Percentiles rank a stretch among this genome's conserved stretches.
phyloP scores from a whole-genome alignment of 2,888 invertebrate species.

The Pecten maximus region DNA sequence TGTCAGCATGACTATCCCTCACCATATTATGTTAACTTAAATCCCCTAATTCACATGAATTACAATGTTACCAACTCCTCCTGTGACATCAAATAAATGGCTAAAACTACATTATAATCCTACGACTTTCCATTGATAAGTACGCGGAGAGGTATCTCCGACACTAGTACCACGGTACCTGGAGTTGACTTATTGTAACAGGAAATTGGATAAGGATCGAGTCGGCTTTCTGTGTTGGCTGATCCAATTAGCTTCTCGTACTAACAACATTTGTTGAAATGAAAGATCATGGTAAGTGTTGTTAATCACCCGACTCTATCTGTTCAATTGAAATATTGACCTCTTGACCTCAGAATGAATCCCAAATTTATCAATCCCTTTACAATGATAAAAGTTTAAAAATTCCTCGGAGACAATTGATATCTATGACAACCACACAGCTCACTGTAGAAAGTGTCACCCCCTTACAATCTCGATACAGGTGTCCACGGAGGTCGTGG shows the following conservation, averaged over 20 bases:
- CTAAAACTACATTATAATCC: background rate
- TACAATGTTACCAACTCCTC: background rate
- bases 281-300: background rate
- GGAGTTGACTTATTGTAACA: background rate
- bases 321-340: background rate
- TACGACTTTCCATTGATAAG: background rate
- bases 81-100: background rate
- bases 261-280: background rate
- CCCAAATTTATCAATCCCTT: background rate
- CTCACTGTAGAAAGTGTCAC: background rate
- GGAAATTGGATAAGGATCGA: background rate
- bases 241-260: background rate
- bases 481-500: background rate
- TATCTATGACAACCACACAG: constrained; percentile 1
- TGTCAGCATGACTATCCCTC: background rate
- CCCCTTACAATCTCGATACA: background rate
- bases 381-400: background rate
- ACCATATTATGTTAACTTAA: background rate
- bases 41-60: background rate
- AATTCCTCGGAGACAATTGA: background rate
- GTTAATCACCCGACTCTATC: background rate
- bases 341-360: background rate
- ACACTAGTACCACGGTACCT: background rate
- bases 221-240: background rate
- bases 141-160: background rate